Evolutionary conservation across 2,113 vertebrate species (phyloP).

Genomic region (Alouatta palliata): DNA sequence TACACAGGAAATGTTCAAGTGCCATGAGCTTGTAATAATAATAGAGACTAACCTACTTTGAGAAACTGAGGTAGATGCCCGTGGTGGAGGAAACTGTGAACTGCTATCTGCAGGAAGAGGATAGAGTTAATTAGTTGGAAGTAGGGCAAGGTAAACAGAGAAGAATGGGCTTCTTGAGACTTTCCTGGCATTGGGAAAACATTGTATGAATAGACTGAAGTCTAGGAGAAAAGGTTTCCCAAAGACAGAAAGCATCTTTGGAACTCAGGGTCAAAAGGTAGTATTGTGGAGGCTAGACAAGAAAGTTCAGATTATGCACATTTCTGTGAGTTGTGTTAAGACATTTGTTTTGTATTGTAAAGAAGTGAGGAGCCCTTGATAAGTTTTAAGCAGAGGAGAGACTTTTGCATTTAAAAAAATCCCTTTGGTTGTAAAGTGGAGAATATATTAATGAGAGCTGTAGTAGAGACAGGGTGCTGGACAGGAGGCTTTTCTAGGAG

Average conservation of each 20-base stretch:
- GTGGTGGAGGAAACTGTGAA: neutral
- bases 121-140: neutral
- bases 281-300: neutral
- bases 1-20: neutral
- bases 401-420: neutral
- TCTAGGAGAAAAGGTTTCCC: neutral
- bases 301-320: neutral
- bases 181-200: neutral
- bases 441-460: neutral
- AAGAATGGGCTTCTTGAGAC: neutral
- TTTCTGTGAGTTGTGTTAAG: neutral
- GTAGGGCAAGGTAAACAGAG: neutral
- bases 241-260: neutral
- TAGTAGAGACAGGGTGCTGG: neutral
- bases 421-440: neutral
- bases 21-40: no score
- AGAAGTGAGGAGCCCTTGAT: neutral
- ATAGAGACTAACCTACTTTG: neutral
- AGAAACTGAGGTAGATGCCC: neutral
- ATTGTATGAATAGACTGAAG: neutral
- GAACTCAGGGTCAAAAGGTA: neutral
- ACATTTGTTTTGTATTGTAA: neutral
- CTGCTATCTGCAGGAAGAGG: neutral
- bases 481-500: neutral
- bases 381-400: neutral